Evolutionary conservation across 1,140 invertebrate genomes (phyloP), one percentile per base, ranked within the genome.

Genomic region (Pectinophora gossypiella): DNA sequence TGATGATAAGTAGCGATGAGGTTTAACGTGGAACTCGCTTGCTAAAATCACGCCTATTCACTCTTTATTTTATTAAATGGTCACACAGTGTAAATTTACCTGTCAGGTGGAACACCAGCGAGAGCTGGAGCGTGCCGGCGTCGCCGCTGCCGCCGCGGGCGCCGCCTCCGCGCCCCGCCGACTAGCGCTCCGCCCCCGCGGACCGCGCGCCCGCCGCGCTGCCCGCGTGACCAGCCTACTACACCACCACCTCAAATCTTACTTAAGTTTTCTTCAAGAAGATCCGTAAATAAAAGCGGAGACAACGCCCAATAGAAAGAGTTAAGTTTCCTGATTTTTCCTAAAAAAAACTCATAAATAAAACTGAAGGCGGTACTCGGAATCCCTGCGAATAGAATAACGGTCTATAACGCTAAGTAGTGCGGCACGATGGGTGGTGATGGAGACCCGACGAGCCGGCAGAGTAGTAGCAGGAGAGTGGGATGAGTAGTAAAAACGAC

Each of bases 111-210:
- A 69, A 71, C 13, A 72, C 68, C 18, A 78, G 73, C 43, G 80
- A 86, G 70, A 87, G 82, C 61, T 87, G 85, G 80, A 87, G 84
- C 58, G 77, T 88, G 58, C 87, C 87, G 6, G 82, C 77, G 45
- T 87, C 87, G 3, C 87, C 87, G 3, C 72, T 87, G 19, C 87
- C 87, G 19, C 82, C 85, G 10, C 77, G 84, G 32, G 82, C 85
- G n/a, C 76, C 81, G 7, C 72, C 83, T 47, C 75, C 80, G 69
- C 74, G 77, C 5, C 76, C 80, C 53, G 51, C 71, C 5, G 78
- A 81, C 72, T 86, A 83, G 72, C 76, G 58, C 46, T 6, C 57
- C 19, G 27, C 54, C 35, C 56, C 20, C 21, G 13, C 54, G 40
- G 5, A 20, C 27, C 16, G 45, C n/a, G 3, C 10, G 12, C 9